phyloP scores from a whole-genome alignment of 2,888 invertebrate species.

The Watsonalla binaria region DNA sequence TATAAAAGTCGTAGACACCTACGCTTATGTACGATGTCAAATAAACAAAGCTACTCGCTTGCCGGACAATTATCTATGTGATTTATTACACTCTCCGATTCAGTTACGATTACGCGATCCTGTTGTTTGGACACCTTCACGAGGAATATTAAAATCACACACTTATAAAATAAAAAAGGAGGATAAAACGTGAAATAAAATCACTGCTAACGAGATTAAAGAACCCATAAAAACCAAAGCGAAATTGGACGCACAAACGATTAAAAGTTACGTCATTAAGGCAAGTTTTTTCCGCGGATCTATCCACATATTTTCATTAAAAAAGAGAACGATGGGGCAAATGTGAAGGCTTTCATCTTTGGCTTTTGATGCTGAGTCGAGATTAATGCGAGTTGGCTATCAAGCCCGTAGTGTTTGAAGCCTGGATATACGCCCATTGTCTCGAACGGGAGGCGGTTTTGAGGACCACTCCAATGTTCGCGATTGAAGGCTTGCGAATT shows the following conservation, averaged over 20 bases:
- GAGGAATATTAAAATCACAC: neutral
- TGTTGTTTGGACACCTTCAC: too few relatives aligned
- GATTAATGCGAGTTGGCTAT: slow-evolving; percentile 25
- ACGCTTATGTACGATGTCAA: too few relatives aligned
- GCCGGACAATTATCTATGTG: too few relatives aligned
- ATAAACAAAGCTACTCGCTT: too few relatives aligned
- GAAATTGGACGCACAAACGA: slow-evolving; percentile 18
- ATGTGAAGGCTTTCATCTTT: slow-evolving; percentile 28
- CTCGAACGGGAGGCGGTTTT: neutral
- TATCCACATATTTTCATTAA: slow-evolving; percentile 3
- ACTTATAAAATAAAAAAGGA: neutral
- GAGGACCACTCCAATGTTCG: neutral
- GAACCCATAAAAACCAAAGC: slow-evolving; percentile 12
- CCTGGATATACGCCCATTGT: neutral
- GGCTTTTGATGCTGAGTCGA: slow-evolving; percentile 26
- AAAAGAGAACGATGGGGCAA: neutral
- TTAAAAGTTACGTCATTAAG: slow-evolving; percentile 19
- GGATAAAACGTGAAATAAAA: neutral
- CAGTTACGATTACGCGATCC: too few relatives aligned
- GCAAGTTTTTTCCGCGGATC: slow-evolving; percentile 8
- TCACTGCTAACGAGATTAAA: neutral
- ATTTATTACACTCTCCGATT: too few relatives aligned
- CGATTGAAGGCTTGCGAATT: neutral
- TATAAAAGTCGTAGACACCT: too few relatives aligned
- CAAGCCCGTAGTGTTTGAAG: neutral